Evolutionary conservation across 2,113 vertebrate species (phyloP), one percentile per base, ranked within the genome.

Genomic region (Polypterus bichir): DNA sequence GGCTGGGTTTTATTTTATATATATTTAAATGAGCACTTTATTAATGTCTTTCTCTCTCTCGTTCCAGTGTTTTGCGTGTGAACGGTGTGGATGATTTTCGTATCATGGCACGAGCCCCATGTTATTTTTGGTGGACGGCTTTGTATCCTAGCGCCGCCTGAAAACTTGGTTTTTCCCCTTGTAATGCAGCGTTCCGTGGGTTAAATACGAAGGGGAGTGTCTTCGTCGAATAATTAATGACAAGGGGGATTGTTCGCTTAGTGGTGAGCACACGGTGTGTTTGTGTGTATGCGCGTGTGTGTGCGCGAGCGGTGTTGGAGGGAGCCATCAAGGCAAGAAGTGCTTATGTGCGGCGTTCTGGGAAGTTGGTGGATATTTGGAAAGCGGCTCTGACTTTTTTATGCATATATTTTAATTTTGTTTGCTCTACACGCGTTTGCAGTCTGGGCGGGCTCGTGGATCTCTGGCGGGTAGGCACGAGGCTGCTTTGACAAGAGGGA

Each of bases 341-440:
- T 65, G 27, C 27, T 27, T 27, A 27, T 27, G 60, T 47, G 49
- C 44, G 7, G 63, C 60, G 64, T 64, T 53, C 56, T 64, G 67
- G 59, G 64, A 67, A 74, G 67, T 71, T 66, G 58, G 56, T 44
- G 62, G 45, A 59, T 69, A 63, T 65, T 66, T 65, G 64, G 27
- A 66, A 69, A 67, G 48, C 55, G 54, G 62, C 58, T 54, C 60
- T 27, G 57, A 27, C 27, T 27, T 27, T 27, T 27, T 27, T 27
- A 27, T 27, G 27, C 27, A 27, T 27, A 27, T 27, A 27, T 27
- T 27, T 27, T 27, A 27, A 27, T 27, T 27, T 2, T 27, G 27
- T 27, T 27, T 27, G 27, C 27, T 2, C 49, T 48, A 60, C 11
- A 55, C 66, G 60, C 69, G 61, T 45, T 7, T 49, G 63, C 11